Percentiles rank a stretch among this genome's conserved stretches.
Evolutionary conservation across 2,888 invertebrate species (phyloP).

Genomic region (Drosophila formosana): DNA sequence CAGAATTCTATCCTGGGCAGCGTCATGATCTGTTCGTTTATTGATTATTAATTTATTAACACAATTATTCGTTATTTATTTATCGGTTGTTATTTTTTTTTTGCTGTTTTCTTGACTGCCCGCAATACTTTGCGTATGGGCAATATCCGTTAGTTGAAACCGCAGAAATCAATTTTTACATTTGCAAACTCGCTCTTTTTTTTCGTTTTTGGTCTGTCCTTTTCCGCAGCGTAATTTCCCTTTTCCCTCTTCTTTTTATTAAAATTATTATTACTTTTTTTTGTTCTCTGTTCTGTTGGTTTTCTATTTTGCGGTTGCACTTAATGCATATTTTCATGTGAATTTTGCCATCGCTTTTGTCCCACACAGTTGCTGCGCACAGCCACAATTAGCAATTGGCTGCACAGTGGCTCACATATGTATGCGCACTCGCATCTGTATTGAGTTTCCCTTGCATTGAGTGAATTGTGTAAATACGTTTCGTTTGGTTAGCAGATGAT

Average conservation of each 20-base stretch:
- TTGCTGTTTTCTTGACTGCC: constrained; percentile 12
- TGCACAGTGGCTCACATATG: constrained; percentile 61
- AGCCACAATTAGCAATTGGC: constrained; percentile 68
- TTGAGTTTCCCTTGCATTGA: constrained; percentile 19
- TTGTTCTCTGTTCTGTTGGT: constrained; percentile 22
- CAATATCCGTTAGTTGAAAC: constrained; percentile 62
- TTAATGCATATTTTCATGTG: constrained; percentile 74
- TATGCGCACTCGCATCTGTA: constrained; percentile 35
- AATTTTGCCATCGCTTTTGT: constrained; percentile 46
- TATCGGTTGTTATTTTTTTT: constrained; percentile 1
- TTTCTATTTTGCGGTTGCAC: constrained; percentile 72
- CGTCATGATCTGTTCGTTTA: constrained; percentile 47
- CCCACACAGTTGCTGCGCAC: constrained; percentile 37
- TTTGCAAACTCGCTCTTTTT: constrained; percentile 49
- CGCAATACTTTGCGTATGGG: constrained; percentile 33
- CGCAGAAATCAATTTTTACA: constrained; percentile 77
- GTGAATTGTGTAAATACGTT: constrained; percentile 50
- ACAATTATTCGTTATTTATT: constrained; percentile 18
- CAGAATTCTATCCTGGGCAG: constrained; percentile 44
- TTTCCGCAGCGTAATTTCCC: constrained; percentile 66
- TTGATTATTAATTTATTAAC: constrained; percentile 36
- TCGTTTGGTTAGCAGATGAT: constrained; percentile 47
- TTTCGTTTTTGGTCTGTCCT: background rate
- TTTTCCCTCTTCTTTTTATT: constrained; percentile 25
- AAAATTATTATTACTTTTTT: constrained; percentile 28